phyloP scores from a whole-genome alignment of 2,797 vertebrate species.

The Thaleichthys pacificus region DNA sequence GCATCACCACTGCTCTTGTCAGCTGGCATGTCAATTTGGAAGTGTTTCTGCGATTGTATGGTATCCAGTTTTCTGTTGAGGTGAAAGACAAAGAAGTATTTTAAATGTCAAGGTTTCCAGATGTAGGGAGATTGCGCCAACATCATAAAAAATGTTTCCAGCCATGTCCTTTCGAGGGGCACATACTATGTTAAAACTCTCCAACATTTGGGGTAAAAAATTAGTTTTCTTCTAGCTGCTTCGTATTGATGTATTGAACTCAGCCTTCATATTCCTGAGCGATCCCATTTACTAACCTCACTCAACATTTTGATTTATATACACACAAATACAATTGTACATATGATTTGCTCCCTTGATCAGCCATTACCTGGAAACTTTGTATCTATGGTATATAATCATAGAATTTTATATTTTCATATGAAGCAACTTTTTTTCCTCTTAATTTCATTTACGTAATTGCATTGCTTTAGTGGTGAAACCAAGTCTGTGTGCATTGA shows the following conservation, averaged over 20 bases:
- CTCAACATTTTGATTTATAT: slow-evolving; percentile 24
- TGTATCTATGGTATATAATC: slow-evolving; percentile 90
- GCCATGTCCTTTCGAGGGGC: slow-evolving; percentile 80
- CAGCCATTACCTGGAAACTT: slow-evolving; percentile 82
- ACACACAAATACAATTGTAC: slow-evolving; percentile 73
- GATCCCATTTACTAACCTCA: slow-evolving; percentile 55
- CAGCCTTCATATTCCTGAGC: slow-evolving; percentile 40
- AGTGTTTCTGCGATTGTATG: slow-evolving; percentile 4
- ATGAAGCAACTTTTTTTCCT: slow-evolving; percentile 84
- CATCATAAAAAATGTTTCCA: not conserved
- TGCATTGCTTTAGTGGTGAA: slow-evolving; percentile 75
- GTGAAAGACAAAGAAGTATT: not conserved
- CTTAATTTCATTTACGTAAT: slow-evolving; percentile 80
- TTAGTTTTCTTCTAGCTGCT: slow-evolving; percentile 60
- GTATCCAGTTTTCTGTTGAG: not conserved
- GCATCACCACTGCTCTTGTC: slow-evolving; percentile 1
- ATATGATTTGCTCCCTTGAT: slow-evolving; percentile 87
- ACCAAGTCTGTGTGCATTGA: slow-evolving; percentile 75
- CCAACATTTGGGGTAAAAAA: slow-evolving; percentile 85
- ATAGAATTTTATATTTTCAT: slow-evolving; percentile 94
- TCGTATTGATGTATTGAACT: slow-evolving; percentile 62
- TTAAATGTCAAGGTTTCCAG: not conserved
- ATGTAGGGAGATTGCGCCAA: slow-evolving; percentile 9
- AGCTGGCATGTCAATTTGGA: slow-evolving; percentile 15
- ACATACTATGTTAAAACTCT: slow-evolving; percentile 79